Evolutionary conservation across 2,113 vertebrate species (phyloP).

Genomic region (Pelusios castaneus): DNA sequence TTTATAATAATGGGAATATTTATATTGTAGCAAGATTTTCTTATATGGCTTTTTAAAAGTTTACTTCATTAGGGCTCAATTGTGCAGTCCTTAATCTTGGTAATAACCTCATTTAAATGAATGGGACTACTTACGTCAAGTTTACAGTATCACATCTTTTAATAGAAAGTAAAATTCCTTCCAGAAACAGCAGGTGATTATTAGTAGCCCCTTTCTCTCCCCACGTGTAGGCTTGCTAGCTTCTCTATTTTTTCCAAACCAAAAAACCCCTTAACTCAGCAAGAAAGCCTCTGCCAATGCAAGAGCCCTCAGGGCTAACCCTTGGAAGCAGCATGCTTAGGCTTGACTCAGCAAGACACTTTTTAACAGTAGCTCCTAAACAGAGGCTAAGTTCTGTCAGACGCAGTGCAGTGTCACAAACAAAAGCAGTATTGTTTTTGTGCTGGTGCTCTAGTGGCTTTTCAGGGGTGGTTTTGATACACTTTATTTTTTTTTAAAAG

Average conservation of each 20-base stretch:
- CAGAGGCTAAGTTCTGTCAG: slow-evolving; percentile 66
- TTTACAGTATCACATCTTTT: slow-evolving; percentile 5
- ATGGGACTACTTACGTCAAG: not conserved
- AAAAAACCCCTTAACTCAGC: slow-evolving; percentile 59
- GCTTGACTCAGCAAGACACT: slow-evolving; percentile 70
- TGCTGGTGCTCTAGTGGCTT: slow-evolving; percentile 35
- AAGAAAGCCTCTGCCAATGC: slow-evolving; percentile 50
- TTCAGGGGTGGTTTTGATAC: slow-evolving; percentile 57
- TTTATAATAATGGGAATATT: not conserved
- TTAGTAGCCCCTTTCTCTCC: not conserved
- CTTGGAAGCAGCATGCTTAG: slow-evolving; percentile 65
- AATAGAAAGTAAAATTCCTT: not conserved
- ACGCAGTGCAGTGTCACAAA: slow-evolving; percentile 49
- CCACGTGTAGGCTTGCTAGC: not conserved
- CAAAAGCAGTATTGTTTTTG: slow-evolving; percentile 72
- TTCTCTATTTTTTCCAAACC: not conserved
- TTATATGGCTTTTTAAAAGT: not conserved
- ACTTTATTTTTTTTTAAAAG: slow-evolving; percentile 36
- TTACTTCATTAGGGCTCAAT: not conserved
- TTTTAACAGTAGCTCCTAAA: slow-evolving; percentile 71
- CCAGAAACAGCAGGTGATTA: not conserved
- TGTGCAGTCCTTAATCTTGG: not conserved
- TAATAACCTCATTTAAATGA: not conserved
- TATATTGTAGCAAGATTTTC: not conserved
- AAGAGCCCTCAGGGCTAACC: slow-evolving; percentile 57